Percentiles rank a stretch among this genome's conserved stretches.
Evolutionary conservation across 2,113 vertebrate genomes (phyloP).

Genomic region (Rhombomys opimus): DNA sequence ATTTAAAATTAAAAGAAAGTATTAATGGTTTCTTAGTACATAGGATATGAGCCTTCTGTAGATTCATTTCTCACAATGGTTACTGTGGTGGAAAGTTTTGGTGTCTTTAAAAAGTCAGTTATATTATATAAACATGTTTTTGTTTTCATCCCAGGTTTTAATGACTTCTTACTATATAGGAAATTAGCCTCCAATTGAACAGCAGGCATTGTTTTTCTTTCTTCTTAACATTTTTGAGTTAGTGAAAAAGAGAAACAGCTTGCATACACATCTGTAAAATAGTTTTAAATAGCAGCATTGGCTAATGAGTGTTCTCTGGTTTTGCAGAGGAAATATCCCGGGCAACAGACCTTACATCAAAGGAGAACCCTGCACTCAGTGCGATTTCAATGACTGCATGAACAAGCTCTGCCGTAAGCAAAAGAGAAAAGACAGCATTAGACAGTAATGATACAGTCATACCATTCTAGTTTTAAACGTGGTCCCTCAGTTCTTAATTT

Average conservation of each 20-base stretch:
- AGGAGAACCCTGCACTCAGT: constrained; percentile 77
- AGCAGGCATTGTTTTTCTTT: not conserved
- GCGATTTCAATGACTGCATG: constrained; percentile 78
- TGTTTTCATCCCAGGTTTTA: too few species aligned
- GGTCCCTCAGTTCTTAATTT: not conserved
- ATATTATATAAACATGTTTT: too few species aligned
- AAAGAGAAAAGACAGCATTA: constrained; percentile 13
- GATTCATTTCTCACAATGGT: too few species aligned
- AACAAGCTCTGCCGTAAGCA: constrained; percentile 87
- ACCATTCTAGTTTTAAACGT: constrained; percentile 15
- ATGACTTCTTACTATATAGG: not conserved
- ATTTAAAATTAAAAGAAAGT: not conserved
- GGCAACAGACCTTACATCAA: constrained; percentile 70
- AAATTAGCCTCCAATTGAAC: not conserved
- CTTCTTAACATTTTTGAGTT: constrained; percentile 35
- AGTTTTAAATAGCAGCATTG: not conserved
- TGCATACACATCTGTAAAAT: not conserved
- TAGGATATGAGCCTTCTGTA: not conserved
- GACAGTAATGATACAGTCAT: not conserved
- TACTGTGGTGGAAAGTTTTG: too few species aligned
- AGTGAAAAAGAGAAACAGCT: not conserved
- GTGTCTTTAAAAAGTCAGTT: too few species aligned
- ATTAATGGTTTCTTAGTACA: not conserved
- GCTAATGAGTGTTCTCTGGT: constrained; percentile 10
- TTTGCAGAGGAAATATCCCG: constrained; percentile 67